Base-by-base conservation (phyloP, 2,797 vertebrate genomes). In the Avahi laniger region DNA sequence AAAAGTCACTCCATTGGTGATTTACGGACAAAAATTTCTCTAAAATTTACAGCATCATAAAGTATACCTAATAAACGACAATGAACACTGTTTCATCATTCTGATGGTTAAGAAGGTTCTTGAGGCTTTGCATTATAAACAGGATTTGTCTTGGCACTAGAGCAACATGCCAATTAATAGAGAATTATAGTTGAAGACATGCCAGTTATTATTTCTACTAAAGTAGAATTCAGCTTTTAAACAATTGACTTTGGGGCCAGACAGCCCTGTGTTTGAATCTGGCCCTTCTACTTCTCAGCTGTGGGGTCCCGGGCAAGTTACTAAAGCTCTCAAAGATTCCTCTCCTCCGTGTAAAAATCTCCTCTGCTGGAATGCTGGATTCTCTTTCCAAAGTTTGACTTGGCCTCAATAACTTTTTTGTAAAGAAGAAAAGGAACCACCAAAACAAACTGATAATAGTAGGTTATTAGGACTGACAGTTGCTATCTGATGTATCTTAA, bases 1-100 rank as follows among this genome's bases (percentile, higher is more conserved):
- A 93, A 93, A 84, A 96, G 89, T 76, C 70, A 95, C 41, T 84
- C 59, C 87, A 28, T 17, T 41, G 65, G 80, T 5, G 50, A 95
- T 96, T 92, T 96, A 89, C 7, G 46, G 14, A 63, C 28, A 75
- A 78, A 75, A 78, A 24, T 50, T 93, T 95, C 95, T 89, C 95
- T 90, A 93, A 96, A 81, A 91, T 89, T 94, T 92, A 94, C 38
- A 70, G 18, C 85, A 93, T 81, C 86, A 73, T 94, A 94, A 94
- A 94, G 41, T 28, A 38, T 59, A 92, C 13, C 59, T 92, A 95
- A 89, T 75, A 95, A 63, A 69, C 50, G 86, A 59, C 43, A 73
- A 78, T 18, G 46, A 95, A 65, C 17, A 59, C n/a, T 85, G 83
- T 43, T 80, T 85, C 84, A 94, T 93, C 92, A 86, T 91, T 52